Evolutionary conservation across 2,888 invertebrate genomes (phyloP).

Genomic region (Cephus pulcher): DNA sequence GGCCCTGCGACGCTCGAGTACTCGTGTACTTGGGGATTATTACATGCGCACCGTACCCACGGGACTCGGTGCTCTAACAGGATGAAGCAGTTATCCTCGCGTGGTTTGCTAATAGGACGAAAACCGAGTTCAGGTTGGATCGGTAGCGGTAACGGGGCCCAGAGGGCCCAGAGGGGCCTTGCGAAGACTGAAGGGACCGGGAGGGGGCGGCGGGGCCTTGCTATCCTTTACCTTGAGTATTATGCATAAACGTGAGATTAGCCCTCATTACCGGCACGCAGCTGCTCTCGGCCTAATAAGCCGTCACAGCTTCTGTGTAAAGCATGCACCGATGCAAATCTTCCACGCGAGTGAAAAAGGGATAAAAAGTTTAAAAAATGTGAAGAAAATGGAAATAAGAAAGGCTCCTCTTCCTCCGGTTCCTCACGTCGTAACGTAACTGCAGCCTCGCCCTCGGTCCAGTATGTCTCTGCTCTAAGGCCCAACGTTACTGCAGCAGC

Average conservation of each 20-base stretch:
- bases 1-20: too few species aligned
- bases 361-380: too few species aligned
- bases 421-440: too few species aligned
- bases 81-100: conserved; percentile 54
- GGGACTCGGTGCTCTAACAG: conserved; percentile 31
- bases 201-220: too few species aligned
- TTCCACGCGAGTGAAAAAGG: conserved; percentile 13
- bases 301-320: conserved; percentile 62
- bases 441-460: too few species aligned
- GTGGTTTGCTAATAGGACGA: conserved; percentile 27
- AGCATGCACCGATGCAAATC: conserved; percentile 52
- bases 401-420: too few species aligned
- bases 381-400: too few species aligned
- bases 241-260: conserved; percentile 54
- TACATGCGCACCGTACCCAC: too few species aligned
- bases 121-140: too few species aligned
- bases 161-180: neutral
- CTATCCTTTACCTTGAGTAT: conserved; percentile 32
- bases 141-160: neutral
- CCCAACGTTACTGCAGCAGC: too few species aligned
- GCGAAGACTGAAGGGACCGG: neutral
- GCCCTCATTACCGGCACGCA: conserved; percentile 61
- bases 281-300: conserved; percentile 62
- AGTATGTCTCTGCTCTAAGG: too few species aligned
- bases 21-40: too few species aligned